Evolutionary conservation across 2,113 vertebrate species (phyloP), one percentile per base, ranked within the genome.

Genomic region (Oriolus oriolus): DNA sequence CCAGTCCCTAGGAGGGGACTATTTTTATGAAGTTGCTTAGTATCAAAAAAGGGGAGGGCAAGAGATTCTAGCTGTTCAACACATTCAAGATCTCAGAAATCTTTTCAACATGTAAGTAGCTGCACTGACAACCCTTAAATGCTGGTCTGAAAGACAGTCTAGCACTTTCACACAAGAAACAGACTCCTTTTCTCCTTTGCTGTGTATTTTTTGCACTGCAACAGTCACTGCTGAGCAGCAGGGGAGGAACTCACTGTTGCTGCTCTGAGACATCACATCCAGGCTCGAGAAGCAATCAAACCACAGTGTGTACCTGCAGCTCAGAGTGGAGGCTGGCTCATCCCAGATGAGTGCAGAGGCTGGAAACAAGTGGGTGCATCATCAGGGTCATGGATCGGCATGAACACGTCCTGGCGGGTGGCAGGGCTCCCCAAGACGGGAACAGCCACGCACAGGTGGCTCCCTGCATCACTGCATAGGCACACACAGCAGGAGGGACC

Each of bases 391-490:
- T 8, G 26, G n/a, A 16, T 2, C 1, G 2, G 20, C 68, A 14
- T 0, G 4, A n/a, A 21, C 26, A 14, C 1, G 0, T 6, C 41
- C 49, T 8, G 21, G 14, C 2, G 3, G 49, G 60, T 30, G 19
- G 10, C 59, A 15, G 45, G 19, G 37, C 42, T 49, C 74, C n/a
- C 37, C 0, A 0, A 23, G 50, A 11, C 0, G 3, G 5, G 1
- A 49, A 12, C 30, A 50, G 56, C 61, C 56, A 6, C 0, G 0
- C 10, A 2, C 41, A 15, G 57, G 54, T 18, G 33, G 7, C 56
- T 70, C 69, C 1, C 0, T 16, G 5, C 6, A 6, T 18, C 3
- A 0, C 47, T 63, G 56, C 42, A 5, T 0, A 3, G 84, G 68
- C 39, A 39, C 9, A 0, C 20, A 23, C 59, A 33, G 54, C 60